Conservation (phyloP, 2,113 vertebrate species). For the Pelecanoides urinatrix region DNA sequence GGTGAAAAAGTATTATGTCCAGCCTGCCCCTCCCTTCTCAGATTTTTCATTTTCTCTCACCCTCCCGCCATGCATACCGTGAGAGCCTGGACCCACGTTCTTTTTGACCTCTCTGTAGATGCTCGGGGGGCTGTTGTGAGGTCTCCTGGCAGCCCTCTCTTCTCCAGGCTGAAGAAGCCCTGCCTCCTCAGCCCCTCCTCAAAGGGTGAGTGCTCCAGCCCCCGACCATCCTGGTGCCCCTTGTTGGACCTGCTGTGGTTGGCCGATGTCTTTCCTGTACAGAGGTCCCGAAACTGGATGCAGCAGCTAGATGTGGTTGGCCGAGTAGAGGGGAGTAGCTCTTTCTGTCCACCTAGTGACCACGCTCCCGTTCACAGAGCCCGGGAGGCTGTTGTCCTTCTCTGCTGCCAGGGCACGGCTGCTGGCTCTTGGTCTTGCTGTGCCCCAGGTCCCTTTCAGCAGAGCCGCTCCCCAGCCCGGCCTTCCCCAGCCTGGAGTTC, state of each 20-base stretch:
- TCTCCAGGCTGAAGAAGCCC: neutral
- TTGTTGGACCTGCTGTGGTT: neutral
- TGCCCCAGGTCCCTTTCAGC: neutral
- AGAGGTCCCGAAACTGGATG: no score
- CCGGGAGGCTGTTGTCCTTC: neutral
- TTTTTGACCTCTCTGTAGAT: neutral
- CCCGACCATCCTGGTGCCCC: no score
- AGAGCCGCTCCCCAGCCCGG: neutral
- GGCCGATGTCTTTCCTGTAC: neutral
- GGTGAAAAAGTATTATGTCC: neutral
- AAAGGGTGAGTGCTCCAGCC: neutral
- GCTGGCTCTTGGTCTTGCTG: neutral
- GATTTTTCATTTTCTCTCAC: neutral
- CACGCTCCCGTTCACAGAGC: neutral
- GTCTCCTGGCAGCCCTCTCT: neutral
- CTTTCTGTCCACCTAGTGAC: neutral
- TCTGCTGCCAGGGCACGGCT: neutral
- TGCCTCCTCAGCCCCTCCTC: neutral
- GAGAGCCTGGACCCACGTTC: neutral
- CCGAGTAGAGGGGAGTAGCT: neutral
- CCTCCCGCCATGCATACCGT: neutral
- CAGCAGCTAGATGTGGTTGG: neutral
- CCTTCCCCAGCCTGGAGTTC: neutral
- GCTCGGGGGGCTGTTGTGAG: neutral
- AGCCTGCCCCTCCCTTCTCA: no score